Base-by-base conservation (phyloP, 2,888 invertebrate species). In the Galerucella pusilla region DNA sequence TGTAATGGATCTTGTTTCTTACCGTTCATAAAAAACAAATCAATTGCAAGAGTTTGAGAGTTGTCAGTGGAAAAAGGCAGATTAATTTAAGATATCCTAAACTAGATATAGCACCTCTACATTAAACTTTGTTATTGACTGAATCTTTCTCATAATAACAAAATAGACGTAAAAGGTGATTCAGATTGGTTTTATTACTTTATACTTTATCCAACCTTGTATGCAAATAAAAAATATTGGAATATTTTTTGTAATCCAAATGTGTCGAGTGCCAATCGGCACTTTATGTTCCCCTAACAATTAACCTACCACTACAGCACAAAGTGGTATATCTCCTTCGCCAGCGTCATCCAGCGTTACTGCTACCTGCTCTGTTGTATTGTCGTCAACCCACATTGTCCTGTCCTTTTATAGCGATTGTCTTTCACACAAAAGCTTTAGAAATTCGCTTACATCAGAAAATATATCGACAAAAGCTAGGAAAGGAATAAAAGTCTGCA, bases 391-490 rank as follows among this genome's bases (percentile, higher is more conserved):
- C 70, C 59, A 70, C 59, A 69, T 70, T 71, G 67, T 75, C 61
- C 63, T 54, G 78, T 35, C 76, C 76, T 78, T 78, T 77, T 77
- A 71, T 65, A 63, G 49, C 74, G 70, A 78, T 78, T 77, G 77
- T 78, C 75, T 75, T 75, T 71, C 66, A 64, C 25, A 78, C 78
- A 78, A 78, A 76, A 70, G 73, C 63, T 57, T 45, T 54, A 45
- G 20, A 57, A 59, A n/a, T 57, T 57, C 68, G 28, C 71, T 64
- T 69, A 70, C 73, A 76, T 75, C 78, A 78, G 54, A 61, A 71
- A 42, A 66, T 35, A 42, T 68, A 54, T 71, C 71, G 71, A 71
- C 71, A 61, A 69, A 61, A 49, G 45, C 35, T 61, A 57, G 52
- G 35, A 64, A 64, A 64, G 20, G 16, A 49, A 63, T 42, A 71